Conservation (phyloP, 2,797 vertebrate species). For the Aplochiton taeniatus region DNA sequence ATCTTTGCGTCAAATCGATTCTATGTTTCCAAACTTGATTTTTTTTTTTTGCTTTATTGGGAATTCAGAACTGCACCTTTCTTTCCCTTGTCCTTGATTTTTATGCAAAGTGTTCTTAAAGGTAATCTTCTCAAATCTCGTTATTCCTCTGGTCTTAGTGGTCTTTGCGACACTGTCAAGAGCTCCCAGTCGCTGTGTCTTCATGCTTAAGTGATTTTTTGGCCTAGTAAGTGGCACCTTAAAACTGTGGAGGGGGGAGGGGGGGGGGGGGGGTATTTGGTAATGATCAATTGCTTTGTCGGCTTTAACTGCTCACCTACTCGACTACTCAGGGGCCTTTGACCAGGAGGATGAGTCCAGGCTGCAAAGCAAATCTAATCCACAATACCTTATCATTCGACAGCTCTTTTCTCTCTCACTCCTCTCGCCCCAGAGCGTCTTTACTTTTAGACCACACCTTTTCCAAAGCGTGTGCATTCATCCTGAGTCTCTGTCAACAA, state of each 20-base stretch:
- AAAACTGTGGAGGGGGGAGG: constrained; percentile 28
- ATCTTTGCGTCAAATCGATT: neutral
- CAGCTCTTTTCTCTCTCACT: constrained; percentile 34
- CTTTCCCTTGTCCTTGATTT: neutral
- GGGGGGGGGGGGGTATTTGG: constrained; percentile 22
- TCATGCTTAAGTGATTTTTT: constrained; percentile 57
- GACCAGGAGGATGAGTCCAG: constrained; percentile 35
- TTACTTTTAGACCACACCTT: constrained; percentile 47
- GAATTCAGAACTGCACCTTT: neutral
- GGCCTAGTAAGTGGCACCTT: constrained; percentile 49
- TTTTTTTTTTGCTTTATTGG: neutral
- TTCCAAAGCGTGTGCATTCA: constrained; percentile 53
- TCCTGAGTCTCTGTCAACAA: constrained; percentile 54
- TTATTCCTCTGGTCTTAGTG: constrained; percentile 17
- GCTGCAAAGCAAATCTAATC: constrained; percentile 29
- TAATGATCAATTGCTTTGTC: constrained; percentile 35
- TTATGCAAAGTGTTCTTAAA: neutral
- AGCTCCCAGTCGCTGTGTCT: constrained; percentile 40
- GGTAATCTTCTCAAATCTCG: constrained; percentile 2
- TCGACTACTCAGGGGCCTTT: constrained; percentile 29
- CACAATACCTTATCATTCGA: constrained; percentile 40
- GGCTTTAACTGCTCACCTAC: constrained; percentile 32
- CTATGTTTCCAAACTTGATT: neutral
- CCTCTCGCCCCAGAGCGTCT: constrained; percentile 26
- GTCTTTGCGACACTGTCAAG: constrained; percentile 42